Evolutionary conservation across 2,113 vertebrate genomes (phyloP).

Genomic region (Tychaedon coryphoeus): DNA sequence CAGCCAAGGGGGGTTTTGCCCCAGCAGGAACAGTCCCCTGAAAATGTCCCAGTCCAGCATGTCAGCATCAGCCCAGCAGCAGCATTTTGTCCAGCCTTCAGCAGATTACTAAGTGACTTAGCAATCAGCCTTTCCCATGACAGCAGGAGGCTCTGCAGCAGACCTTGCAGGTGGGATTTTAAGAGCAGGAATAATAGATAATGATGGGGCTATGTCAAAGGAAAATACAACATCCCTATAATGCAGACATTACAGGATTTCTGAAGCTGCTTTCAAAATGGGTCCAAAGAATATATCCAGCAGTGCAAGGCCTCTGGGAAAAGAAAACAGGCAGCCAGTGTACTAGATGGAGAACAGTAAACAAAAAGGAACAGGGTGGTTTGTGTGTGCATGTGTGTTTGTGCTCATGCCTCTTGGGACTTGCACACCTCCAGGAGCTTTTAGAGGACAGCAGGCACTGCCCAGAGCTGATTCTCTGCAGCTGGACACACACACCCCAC

Average conservation of each 20-base stretch:
- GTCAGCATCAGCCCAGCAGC: neutral
- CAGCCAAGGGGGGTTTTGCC: neutral
- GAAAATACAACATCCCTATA: neutral
- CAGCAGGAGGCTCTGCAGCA: neutral
- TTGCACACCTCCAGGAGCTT: neutral
- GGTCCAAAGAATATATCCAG: neutral
- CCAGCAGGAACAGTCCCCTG: neutral
- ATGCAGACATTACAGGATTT: neutral
- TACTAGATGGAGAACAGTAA: neutral
- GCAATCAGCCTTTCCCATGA: neutral
- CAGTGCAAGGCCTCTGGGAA: neutral
- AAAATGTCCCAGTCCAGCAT: neutral
- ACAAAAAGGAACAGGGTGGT: neutral
- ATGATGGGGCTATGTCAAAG: neutral
- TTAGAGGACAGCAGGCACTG: neutral
- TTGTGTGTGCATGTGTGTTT: neutral
- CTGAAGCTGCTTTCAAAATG: constrained; percentile 9
- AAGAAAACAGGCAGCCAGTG: neutral
- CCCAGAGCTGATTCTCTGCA: neutral
- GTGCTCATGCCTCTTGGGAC: neutral
- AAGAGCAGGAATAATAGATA: neutral
- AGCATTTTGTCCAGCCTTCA: neutral
- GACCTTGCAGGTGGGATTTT: neutral
- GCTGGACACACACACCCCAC: neutral
- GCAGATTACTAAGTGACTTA: neutral